phyloP scores from a whole-genome alignment of 2,113 vertebrate genomes.

The Stigmatopora nigra region DNA sequence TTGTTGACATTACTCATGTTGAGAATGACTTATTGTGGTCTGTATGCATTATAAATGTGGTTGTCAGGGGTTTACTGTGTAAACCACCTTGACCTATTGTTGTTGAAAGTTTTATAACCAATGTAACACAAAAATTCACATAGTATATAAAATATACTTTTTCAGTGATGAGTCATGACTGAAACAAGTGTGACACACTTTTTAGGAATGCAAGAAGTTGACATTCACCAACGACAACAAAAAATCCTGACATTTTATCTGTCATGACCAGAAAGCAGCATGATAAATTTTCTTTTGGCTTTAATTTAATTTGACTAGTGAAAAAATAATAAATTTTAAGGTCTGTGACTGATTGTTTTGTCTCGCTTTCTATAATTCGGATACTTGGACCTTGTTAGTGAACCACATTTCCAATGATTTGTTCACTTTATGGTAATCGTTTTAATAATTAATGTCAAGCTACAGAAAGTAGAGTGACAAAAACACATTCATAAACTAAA shows the following conservation, averaged over 20 bases:
- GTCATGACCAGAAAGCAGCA: background rate
- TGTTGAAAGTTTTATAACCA: conserved; percentile 13
- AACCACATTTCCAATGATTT: background rate
- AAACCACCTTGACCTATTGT: conserved; percentile 34
- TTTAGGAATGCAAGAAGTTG: conserved; percentile 6
- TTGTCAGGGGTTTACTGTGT: conserved; percentile 27
- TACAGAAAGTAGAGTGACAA: background rate
- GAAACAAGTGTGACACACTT: conserved; percentile 5
- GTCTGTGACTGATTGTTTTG: background rate
- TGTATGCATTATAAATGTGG: conserved; percentile 40
- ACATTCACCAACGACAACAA: conserved; percentile 4
- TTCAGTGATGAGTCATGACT: conserved; percentile 35
- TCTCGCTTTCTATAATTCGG: too few relatives aligned
- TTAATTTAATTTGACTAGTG: background rate
- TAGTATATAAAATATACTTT: background rate
- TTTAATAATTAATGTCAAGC: background rate
- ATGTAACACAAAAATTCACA: conserved; percentile 11
- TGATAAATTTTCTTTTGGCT: background rate
- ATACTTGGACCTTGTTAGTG: background rate
- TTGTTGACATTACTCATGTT: conserved; percentile 35
- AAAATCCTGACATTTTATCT: conserved; percentile 15
- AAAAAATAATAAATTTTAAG: background rate
- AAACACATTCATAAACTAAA: background rate
- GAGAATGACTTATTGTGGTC: conserved; percentile 15
- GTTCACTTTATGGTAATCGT: background rate